Conservation (phyloP, 2,113 vertebrate genomes). For the Cnemophilus loriae region DNA sequence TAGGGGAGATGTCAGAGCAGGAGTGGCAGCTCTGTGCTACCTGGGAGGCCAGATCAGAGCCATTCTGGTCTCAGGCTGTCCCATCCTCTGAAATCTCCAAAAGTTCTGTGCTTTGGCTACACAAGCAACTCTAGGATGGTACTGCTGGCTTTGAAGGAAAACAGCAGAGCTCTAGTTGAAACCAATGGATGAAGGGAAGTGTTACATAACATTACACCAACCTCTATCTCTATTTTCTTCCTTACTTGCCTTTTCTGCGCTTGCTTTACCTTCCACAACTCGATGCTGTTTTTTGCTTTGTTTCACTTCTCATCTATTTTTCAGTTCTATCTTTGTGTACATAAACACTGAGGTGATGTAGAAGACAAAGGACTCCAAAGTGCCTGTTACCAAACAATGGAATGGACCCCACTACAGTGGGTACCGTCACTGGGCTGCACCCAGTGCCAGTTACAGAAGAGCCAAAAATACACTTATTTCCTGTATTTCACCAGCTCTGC, state of each 20-base stretch:
- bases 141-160: neutral
- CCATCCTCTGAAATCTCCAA: neutral
- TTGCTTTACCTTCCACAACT: neutral
- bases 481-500: neutral
- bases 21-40: neutral
- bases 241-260: neutral
- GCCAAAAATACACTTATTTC: neutral
- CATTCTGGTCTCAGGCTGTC: neutral
- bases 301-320: neutral
- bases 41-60: neutral
- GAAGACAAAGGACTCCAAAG: neutral
- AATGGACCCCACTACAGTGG: neutral
- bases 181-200: neutral
- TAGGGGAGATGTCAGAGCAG: neutral
- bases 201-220: neutral
- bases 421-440: neutral
- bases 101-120: neutral
- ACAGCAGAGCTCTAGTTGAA: neutral
- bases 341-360: neutral
- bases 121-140: neutral
- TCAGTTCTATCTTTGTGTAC: neutral
- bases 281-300: fast-evolving
- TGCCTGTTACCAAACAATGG: neutral
- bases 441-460: neutral
- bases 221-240: neutral